Evolutionary conservation across 1,140 invertebrate genomes (phyloP), one percentile per base, ranked within the genome.

Genomic region (Cyclina sinensis): DNA sequence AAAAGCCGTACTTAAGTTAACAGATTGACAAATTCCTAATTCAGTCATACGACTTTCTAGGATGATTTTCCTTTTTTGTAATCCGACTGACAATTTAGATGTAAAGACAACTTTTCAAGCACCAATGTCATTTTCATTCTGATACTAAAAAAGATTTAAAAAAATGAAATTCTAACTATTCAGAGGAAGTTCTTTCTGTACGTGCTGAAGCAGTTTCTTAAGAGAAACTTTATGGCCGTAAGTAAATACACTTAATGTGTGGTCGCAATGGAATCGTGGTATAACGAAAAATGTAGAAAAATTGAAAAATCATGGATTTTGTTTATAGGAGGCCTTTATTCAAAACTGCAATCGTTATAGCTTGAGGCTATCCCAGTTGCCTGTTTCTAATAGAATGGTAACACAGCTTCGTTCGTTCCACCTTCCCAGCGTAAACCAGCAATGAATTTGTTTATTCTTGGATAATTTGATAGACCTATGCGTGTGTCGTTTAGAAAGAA

Each of bases 351-450:
- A 83, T 30, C 14, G 12, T 39, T 7, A n/a, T 62, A 43, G 59
- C 82, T 51, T 21, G 18, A 32, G 65, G 82, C 59, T 21, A 68
- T 74, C 24, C 39, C 54, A 57, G 37, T 27, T n/a, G 65, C 30
- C 82, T 84, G 82, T 84, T 84, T 84, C 82, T 51, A 54, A 70
- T 84, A 84, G 27, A 84, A 24, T 74, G 11, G 82, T 48, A 84
- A 84, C 82, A 84, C 68, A 51, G 54, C 43, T 46, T 37, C 27
- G 39, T 30, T 62, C 27, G 46, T 39, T 73, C 37, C 48, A 70
- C 35, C 39, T 37, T 73, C 35, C 43, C 21, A 35, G 21, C 43
- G 27, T 73, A 81, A 84, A 84, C 62, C 46, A 84, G 21, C 32
- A n/a, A 70, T 14, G 7, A 32, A 73, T 54, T 43, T 84, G 82